Conservation (phyloP, 2,113 vertebrate genomes). For the Microtus ochrogaster region DNA sequence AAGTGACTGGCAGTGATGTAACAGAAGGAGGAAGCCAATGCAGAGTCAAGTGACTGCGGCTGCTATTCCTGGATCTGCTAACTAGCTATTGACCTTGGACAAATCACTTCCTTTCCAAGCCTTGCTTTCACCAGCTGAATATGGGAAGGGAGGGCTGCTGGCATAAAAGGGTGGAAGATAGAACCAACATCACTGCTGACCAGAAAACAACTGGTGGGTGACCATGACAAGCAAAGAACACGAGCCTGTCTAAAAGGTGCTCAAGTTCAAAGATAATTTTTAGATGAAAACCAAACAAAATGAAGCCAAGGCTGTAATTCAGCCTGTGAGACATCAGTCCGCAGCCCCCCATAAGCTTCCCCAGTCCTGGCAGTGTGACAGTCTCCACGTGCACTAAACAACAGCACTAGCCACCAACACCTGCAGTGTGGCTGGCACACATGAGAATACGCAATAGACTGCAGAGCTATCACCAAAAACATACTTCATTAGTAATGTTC, state of each 20-base stretch:
- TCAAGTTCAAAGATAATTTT: neutral
- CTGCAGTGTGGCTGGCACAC: neutral
- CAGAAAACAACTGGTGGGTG: neutral
- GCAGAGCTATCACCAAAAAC: neutral
- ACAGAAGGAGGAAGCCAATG: constrained; percentile 57
- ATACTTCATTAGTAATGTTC: neutral
- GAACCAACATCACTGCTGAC: neutral
- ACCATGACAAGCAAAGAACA: neutral
- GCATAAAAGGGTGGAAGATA: constrained; percentile 8
- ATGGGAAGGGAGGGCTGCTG: neutral
- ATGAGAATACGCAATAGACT: neutral
- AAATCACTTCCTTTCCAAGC: constrained; percentile 58
- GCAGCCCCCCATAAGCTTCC: neutral
- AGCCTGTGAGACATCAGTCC: neutral
- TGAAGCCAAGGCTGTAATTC: neutral
- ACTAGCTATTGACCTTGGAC: constrained; percentile 76
- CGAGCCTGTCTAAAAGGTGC: neutral
- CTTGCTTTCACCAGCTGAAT: constrained; percentile 49
- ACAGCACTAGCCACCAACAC: neutral
- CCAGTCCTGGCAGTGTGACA: neutral
- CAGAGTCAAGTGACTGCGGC: constrained; percentile 69
- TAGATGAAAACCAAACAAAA: constrained; percentile 51
- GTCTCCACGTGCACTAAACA: neutral
- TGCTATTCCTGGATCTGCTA: constrained; percentile 75
- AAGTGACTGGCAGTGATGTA: constrained; percentile 53